These are phyloP conservation scores for Zeus faber DNA, from an alignment of 2,113 vertebrate genomes.

Conservation along the genomic window DNA sequence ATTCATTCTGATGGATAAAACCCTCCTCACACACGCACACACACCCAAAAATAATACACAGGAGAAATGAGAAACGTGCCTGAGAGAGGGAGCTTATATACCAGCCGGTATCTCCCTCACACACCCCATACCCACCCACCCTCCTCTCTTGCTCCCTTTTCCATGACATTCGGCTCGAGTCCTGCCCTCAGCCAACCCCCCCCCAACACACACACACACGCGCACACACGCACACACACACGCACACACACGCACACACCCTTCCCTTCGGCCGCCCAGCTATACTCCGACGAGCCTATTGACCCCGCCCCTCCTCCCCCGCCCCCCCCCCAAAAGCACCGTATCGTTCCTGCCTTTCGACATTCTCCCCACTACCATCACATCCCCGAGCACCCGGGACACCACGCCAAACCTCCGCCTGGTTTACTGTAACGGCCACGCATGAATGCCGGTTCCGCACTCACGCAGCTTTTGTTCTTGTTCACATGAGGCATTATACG, in stretches of 20 bases:
- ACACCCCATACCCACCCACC: slow-evolving; percentile 20
- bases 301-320: too few relatives aligned
- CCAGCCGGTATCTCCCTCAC: slow-evolving; percentile 60
- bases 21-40: slow-evolving; percentile 56
- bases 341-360: too few relatives aligned
- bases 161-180: too few relatives aligned
- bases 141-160: slow-evolving; percentile 59
- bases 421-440: too few relatives aligned
- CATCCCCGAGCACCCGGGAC: slow-evolving; percentile 56
- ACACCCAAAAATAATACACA: slow-evolving; percentile 44
- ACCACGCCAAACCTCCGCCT: too few relatives aligned
- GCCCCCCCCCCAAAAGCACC: too few relatives aligned
- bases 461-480: too few relatives aligned
- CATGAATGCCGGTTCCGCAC: too few relatives aligned
- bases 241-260: slow-evolving; percentile 26
- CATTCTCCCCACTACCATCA: slow-evolving; percentile 60
- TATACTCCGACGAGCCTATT: too few relatives aligned
- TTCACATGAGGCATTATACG: too few relatives aligned
- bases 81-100: slow-evolving; percentile 85
- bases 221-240: slow-evolving; percentile 20
- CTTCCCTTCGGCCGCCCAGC: too few relatives aligned
- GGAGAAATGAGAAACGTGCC: slow-evolving; percentile 65
- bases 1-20: slow-evolving; percentile 77
- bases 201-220: background rate
- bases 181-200: slow-evolving; percentile 39